A percentile compares a stretch with the other conserved stretches of the same genome.
These are phyloP conservation scores for Synchiropus splendidus DNA, from an alignment of 2,113 vertebrate species.

Conservation along the genomic window DNA sequence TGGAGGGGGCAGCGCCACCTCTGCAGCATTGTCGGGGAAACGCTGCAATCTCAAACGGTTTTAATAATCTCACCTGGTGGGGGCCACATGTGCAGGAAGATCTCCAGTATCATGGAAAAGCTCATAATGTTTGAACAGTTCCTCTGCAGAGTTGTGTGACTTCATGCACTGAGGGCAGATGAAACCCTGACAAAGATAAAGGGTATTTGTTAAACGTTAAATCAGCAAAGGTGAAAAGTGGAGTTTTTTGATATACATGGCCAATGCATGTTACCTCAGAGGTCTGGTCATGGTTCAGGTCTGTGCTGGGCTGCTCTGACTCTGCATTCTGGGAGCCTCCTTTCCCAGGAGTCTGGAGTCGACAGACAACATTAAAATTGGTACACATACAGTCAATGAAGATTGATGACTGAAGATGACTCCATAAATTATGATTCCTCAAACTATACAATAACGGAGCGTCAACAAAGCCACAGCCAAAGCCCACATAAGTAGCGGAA, in stretches of 20 bases:
- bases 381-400: neutral
- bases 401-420: too few species aligned
- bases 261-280: slow-evolving; percentile 76
- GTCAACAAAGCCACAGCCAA: too few species aligned
- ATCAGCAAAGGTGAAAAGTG: neutral
- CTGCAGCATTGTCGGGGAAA: too few species aligned
- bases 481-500: too few species aligned
- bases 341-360: slow-evolving; percentile 87
- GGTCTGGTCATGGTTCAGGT: slow-evolving; percentile 84
- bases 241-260: too few species aligned
- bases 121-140: slow-evolving; percentile 96
- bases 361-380: slow-evolving; percentile 8
- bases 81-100: slow-evolving; percentile 72
- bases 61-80: slow-evolving; percentile 72
- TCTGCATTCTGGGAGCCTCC: slow-evolving; percentile 89
- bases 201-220: neutral
- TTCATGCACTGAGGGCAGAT: slow-evolving; percentile 99
- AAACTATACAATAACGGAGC: too few species aligned
- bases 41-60: too few species aligned
- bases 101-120: slow-evolving; percentile 85
- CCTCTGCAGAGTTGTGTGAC: slow-evolving; percentile 93
- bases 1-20: too few species aligned
- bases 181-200: slow-evolving; percentile 75
- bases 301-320: slow-evolving; percentile 81
- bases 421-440: too few species aligned